Evolutionary conservation across 2,113 vertebrate genomes (phyloP).

Genomic region (Plecturocebus donacophilus): DNA sequence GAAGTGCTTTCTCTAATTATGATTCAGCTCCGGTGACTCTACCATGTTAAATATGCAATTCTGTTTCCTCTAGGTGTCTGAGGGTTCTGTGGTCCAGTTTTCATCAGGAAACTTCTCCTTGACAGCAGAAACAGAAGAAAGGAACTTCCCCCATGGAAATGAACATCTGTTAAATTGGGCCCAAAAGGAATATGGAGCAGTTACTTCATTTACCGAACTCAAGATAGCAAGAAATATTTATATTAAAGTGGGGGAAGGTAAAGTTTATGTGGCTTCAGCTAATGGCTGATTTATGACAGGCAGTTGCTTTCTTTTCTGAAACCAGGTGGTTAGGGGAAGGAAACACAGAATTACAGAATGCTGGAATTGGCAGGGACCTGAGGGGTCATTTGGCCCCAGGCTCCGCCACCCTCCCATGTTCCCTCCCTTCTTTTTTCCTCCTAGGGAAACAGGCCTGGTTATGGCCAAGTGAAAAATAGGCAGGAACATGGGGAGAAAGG

Average conservation of each 20-base stretch:
- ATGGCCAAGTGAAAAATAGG: neutral
- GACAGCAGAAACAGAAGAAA: slow-evolving; percentile 84
- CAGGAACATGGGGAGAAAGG: neutral
- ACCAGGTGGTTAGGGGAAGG: neutral
- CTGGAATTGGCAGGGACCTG: neutral
- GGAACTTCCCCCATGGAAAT: slow-evolving; percentile 90
- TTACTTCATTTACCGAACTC: slow-evolving; percentile 97
- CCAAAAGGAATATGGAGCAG: slow-evolving; percentile 91
- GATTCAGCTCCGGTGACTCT: neutral
- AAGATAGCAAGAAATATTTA: slow-evolving; percentile 94
- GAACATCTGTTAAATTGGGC: slow-evolving; percentile 94
- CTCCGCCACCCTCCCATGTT: too few relatives aligned
- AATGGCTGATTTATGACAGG: neutral
- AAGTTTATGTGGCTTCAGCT: slow-evolving; percentile 45
- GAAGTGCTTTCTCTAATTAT: neutral
- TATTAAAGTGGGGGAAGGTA: slow-evolving; percentile 99
- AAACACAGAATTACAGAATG: neutral
- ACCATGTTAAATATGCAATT: slow-evolving; percentile 63
- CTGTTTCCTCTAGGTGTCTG: slow-evolving; percentile 88
- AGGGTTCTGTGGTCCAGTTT: slow-evolving; percentile 90
- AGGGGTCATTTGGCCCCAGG: neutral
- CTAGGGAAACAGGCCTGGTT: neutral
- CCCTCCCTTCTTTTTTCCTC: neutral
- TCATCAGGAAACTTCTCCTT: slow-evolving; percentile 90
- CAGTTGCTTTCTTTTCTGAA: slow-evolving; percentile 7